Base-by-base conservation (phyloP, 2,888 invertebrate genomes). In the Epinotia ramella region DNA sequence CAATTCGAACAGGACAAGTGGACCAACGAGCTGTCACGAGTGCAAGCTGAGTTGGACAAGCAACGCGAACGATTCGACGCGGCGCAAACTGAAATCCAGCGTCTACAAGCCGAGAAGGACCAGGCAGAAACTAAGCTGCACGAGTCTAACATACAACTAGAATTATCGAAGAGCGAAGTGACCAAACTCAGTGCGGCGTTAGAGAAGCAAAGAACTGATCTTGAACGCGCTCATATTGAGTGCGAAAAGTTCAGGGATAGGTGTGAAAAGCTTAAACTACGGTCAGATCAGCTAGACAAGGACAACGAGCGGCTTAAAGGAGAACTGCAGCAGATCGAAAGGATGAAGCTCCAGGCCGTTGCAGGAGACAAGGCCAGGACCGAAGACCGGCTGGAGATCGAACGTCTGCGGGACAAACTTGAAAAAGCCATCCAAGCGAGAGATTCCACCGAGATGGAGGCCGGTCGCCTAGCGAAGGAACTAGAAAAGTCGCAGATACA, bases 181-280 rank as follows among this genome's bases (percentile, higher is more conserved):
- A 95, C 96, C 49, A 98, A 98, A 89, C 93, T 96, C 24, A 95
- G 96, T 79, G 95, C 96, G 59, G 95, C 95, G 59, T 97, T 98
- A 88, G 98, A 98, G 82, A 97, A 97, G 86, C 97, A 97, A 87
- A 95, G 97, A 59, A 94, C 95, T 79, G 97, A 98, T 84, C 95
- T 97, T 83, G 98, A 97, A 89, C 95, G 98, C 64, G 96, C 98
- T 80, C 96, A 97, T 85, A 97, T 98, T 87, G 98, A 98, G 91
- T 96, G 97, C 82, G 98, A 98, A 87, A 98, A 98, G 93, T 96
- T 98, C 79, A 95, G 97, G 82, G 98, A 98, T 84, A 95, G 97
- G 79, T 96, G 97, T 87, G 98, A 98, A 86, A 97, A 98, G 91
- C 92, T 98, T n/a, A 96, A 97, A 83, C 88, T 96, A 73, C 96